Base-by-base conservation (phyloP, 2,797 vertebrate genomes). In the Anniella stebbinsi region DNA sequence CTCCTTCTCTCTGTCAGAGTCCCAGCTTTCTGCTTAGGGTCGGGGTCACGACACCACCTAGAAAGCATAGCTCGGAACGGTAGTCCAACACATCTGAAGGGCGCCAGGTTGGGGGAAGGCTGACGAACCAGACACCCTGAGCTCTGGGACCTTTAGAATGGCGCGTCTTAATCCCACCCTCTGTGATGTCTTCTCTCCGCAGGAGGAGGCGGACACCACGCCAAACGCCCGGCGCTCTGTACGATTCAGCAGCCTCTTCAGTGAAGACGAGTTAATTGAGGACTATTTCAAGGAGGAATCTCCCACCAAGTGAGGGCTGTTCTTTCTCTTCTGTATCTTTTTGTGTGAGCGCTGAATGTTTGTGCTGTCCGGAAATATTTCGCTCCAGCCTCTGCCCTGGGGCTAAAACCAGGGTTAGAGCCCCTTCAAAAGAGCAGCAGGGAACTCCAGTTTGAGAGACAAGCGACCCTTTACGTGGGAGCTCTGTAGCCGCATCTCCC, bases 261-360 rank as follows among this genome's bases (percentile, higher is more conserved):
- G 97, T 0, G 97, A 98, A 36, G 97, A 97, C 1, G 97, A 97
- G 12, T 87, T 95, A 1, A 66, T 91, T 0, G 97, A 95, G 81
- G 96, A 97, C 0, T 88, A 93, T 45, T 92, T 89, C 0, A 94
- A 91, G 82, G 94, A 92, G 0, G 94, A 94, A 15, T 54, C 84
- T 0, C 8, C 91, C 5, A 33, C 91, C 88, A 92, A 87, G 97
- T 98, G 95, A 12, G 97, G 88, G 21, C 45, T 1, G 0, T 1
- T 77, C 81, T 54, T 3, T 33, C 8, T 67, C 1, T 23, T 0
- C 1, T 0, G 1, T 3, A 2, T 1, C 21, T 7, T 17, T 28
- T 9, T 1, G 3, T 4, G 28, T 2, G 0, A 28, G n/a, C 11
- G 0, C 0, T 17, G 28, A 18, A 5, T 21, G 1, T 51, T 84